phyloP scores from a whole-genome alignment of 2,797 vertebrate genomes.

The Pyrocephalus nanus region DNA sequence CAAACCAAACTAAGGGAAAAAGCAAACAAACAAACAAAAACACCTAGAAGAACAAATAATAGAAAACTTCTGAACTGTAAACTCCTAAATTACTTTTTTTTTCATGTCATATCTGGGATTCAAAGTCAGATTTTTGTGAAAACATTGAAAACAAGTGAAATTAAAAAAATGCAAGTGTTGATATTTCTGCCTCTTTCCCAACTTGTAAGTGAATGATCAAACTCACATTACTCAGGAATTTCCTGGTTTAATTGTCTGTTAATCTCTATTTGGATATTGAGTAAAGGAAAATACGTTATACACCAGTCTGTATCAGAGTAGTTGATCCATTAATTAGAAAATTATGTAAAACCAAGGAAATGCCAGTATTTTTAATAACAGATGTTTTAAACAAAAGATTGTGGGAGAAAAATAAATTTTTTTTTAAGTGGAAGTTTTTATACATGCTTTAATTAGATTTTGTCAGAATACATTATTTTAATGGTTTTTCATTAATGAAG shows the following conservation, averaged over 20 bases:
- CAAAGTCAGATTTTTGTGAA: neutral
- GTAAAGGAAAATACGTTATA: neutral
- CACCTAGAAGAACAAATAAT: neutral
- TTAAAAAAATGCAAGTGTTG: neutral
- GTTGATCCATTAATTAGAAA: constrained; percentile 45
- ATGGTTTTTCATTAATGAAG: constrained; percentile 75
- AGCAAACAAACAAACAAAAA: neutral
- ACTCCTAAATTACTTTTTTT: neutral
- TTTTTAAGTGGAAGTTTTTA: constrained; percentile 38
- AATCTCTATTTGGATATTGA: neutral
- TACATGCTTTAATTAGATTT: constrained; percentile 77
- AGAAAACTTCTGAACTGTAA: neutral
- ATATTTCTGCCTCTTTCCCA: neutral
- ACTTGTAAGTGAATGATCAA: neutral
- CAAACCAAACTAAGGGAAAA: too few species aligned
- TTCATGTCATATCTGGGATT: neutral
- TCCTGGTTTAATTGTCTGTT: neutral
- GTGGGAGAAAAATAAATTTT: constrained; percentile 24
- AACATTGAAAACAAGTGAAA: neutral
- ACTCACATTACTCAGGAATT: neutral
- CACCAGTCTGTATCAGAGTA: neutral
- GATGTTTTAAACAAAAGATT: constrained; percentile 37
- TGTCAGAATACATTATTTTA: constrained; percentile 76
- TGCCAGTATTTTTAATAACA: constrained; percentile 44
- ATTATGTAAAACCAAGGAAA: constrained; percentile 14